Conservation (phyloP, 1,140 invertebrate species). For the Trissolcus basalis region DNA sequence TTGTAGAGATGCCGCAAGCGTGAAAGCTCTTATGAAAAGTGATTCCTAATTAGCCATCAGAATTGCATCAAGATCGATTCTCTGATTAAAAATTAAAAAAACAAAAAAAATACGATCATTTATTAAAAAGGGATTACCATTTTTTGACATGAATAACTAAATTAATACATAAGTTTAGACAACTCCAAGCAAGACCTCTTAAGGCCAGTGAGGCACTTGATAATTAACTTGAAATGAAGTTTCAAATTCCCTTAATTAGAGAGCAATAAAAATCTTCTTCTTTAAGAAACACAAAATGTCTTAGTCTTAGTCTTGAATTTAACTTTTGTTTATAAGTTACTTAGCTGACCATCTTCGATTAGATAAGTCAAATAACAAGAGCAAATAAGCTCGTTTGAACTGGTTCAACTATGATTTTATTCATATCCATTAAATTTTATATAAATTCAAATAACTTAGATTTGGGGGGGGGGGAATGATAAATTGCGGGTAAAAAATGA, state of each 20-base stretch:
- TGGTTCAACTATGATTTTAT: too few species aligned
- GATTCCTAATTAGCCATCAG: too few species aligned
- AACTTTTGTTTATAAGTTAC: constrained; percentile 1
- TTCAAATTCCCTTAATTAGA: constrained; percentile 14
- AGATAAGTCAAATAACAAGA: not conserved
- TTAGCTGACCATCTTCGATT: constrained; percentile 22
- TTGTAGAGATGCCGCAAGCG: too few species aligned
- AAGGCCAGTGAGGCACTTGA: constrained; percentile 5
- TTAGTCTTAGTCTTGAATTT: constrained; percentile 3
- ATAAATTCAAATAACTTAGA: too few species aligned
- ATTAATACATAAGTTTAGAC: constrained; percentile 18
- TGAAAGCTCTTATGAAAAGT: too few species aligned
- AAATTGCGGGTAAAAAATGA: not conserved
- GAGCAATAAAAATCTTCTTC: constrained; percentile 8
- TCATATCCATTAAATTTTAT: too few species aligned
- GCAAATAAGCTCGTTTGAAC: too few species aligned
- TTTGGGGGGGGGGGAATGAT: too few species aligned
- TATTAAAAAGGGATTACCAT: too few species aligned
- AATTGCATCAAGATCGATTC: too few species aligned
- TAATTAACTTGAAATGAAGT: constrained; percentile 25
- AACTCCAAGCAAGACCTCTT: constrained; percentile 6
- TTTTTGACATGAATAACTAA: constrained; percentile 5
- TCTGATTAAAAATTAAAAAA: too few species aligned
- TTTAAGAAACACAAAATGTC: constrained; percentile 10
- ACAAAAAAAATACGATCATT: too few species aligned